Evolutionary conservation across 2,113 vertebrate genomes (phyloP).

Genomic region (Jaculus jaculus): DNA sequence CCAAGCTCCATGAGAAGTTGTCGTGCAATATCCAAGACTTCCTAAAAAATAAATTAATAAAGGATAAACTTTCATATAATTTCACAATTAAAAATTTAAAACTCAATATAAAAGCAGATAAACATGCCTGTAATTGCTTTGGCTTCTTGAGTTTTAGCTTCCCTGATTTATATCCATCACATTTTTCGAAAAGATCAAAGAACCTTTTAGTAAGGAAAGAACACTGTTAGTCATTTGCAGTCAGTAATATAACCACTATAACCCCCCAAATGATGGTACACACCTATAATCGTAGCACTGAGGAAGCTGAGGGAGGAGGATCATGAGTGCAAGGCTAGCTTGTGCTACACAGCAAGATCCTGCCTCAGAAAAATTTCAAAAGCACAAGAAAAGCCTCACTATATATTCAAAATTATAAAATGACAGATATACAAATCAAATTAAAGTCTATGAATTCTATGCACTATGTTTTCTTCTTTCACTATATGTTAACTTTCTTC

Average conservation of each 20-base stretch:
- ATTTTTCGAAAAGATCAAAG: conserved; percentile 96
- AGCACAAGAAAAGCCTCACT: not conserved
- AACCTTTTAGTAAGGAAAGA: conserved; percentile 85
- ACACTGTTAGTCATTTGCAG: conserved; percentile 15
- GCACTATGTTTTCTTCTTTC: not conserved
- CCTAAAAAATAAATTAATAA: conserved; percentile 81
- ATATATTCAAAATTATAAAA: not conserved
- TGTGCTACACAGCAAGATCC: not conserved
- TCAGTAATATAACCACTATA: not conserved
- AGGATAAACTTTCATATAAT: conserved; percentile 1
- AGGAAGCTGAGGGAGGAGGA: not conserved
- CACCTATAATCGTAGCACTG: not conserved
- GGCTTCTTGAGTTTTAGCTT: conserved; percentile 94
- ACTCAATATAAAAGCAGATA: conserved; percentile 48
- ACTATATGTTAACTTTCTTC: not conserved
- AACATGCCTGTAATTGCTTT: conserved; percentile 91
- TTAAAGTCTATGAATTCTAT: not conserved
- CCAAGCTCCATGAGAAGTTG: conserved; percentile 91
- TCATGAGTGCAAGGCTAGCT: not conserved
- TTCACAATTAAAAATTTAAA: conserved; percentile 38
- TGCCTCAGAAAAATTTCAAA: no score
- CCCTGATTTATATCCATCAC: conserved; percentile 92
- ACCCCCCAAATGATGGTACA: not conserved
- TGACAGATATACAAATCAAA: not conserved
- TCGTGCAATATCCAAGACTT: conserved; percentile 93